Base-by-base conservation (phyloP, 2,888 invertebrate genomes). In the Nomada flava region DNA sequence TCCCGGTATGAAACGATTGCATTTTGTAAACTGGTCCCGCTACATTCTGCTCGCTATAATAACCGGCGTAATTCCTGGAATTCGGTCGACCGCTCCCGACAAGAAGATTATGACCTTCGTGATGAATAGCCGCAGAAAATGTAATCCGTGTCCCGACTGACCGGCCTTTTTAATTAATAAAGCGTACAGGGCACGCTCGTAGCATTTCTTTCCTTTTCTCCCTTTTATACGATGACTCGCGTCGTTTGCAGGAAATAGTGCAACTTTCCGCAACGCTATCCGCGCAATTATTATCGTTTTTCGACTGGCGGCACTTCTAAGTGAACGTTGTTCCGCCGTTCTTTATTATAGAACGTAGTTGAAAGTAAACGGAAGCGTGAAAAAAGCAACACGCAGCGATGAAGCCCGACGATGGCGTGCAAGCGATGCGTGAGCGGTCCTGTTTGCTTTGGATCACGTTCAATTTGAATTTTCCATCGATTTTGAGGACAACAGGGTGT, bases 111-210 rank as follows among this genome's bases (percentile, higher is more conserved):
- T 42, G 65, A 29, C 60, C 69, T 44, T 50, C 44, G 52, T 72
- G 77, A 72, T 23, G 72, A 69, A 77, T 68, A 55, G 52, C 73
- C 26, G 29, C 11, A 42, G 65, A 69, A 70, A 74, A 64, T 67
- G 42, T 70, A 70, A 78, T 52, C 53, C 64, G 13, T 23, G 36
- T 67, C 70, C 44, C 44, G 65, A 13, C 67, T n/a, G 79, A 55
- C 79, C 50, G 47, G 62, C 59, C 57, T 67, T 83, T 82, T 83
- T 83, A 83, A 83, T 83, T 83, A 82, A 77, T 74, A 70, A 82
- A 82, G 50, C 60, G 64, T 57, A 36, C 67, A 68, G 15, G 44
- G 59, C 57, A 60, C 69, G 64, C 15, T 23, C 57, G 52, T 36
- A 60, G 47, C 62, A 70, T 59, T 64, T 76, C 67, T 13, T 53